Conservation (phyloP, 2,113 vertebrate species). For the Thinocorus orbignyianus region DNA sequence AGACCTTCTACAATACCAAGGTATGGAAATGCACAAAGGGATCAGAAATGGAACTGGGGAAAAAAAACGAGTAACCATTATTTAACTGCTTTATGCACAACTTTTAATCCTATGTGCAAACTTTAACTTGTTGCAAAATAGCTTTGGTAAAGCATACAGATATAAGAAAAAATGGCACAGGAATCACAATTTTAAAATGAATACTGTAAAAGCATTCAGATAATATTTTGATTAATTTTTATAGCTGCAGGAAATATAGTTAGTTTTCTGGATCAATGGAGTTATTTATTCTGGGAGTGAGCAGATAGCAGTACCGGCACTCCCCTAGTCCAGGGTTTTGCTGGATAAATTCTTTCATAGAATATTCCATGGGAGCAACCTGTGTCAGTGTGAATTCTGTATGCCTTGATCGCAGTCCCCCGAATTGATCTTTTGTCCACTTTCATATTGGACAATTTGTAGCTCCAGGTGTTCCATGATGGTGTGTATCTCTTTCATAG, state of each 20-base stretch:
- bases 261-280: conserved; percentile 3
- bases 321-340: neutral
- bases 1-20: neutral
- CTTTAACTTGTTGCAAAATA: neutral
- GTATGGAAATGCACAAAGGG: neutral
- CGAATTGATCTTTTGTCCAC: neutral
- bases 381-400: neutral
- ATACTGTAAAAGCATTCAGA: neutral
- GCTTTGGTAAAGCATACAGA: neutral
- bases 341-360: neutral
- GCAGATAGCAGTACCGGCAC: neutral
- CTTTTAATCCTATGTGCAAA: neutral
- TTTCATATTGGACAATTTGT: neutral
- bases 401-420: neutral
- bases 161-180: neutral
- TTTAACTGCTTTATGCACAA: neutral
- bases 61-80: neutral
- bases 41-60: neutral
- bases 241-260: neutral
- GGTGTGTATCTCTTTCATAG: neutral
- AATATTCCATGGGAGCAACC: neutral
- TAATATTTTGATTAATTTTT: conserved; percentile 13
- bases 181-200: neutral
- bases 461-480: neutral
- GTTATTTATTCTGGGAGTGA: neutral